These are phyloP conservation scores for Augochlora pura DNA, from an alignment of 1,140 invertebrate genomes.

Conservation along the genomic window DNA sequence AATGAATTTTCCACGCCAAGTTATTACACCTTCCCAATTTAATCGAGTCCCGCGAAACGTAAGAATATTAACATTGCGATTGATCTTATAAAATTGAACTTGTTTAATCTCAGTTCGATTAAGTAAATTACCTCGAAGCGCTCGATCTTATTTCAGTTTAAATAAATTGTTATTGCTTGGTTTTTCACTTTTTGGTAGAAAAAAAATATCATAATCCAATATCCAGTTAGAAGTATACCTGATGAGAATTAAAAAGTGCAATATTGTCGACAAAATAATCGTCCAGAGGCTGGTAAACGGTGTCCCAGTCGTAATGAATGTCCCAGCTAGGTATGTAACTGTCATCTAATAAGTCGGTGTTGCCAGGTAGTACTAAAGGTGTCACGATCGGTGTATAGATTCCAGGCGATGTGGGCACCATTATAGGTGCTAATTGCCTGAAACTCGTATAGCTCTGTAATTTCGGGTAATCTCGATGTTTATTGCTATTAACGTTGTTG, in stretches of 20 bases:
- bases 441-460: conserved; percentile 61
- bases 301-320: conserved; percentile 65
- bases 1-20: too few relatives aligned
- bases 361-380: conserved; percentile 63
- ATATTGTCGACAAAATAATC: conserved; percentile 61
- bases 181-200: too few relatives aligned
- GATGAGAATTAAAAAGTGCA: conserved; percentile 66
- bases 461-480: conserved; percentile 53
- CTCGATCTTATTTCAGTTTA: too few relatives aligned
- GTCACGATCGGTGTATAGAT: conserved; percentile 68
- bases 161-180: too few relatives aligned
- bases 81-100: too few relatives aligned
- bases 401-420: conserved; percentile 40
- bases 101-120: too few relatives aligned
- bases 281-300: conserved; percentile 59
- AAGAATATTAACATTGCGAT: too few relatives aligned
- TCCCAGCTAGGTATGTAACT: conserved; percentile 61
- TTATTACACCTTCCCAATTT: too few relatives aligned
- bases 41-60: too few relatives aligned
- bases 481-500: conserved; percentile 40
- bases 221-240: conserved; percentile 46
- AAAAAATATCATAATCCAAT: too few relatives aligned
- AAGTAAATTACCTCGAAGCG: too few relatives aligned
- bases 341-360: conserved; percentile 40
- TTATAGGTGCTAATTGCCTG: conserved; percentile 46